A percentile compares a stretch with the other conserved stretches of the same genome.
Evolutionary conservation across 2,797 vertebrate genomes (phyloP).

Genomic region (Brotula barbata): DNA sequence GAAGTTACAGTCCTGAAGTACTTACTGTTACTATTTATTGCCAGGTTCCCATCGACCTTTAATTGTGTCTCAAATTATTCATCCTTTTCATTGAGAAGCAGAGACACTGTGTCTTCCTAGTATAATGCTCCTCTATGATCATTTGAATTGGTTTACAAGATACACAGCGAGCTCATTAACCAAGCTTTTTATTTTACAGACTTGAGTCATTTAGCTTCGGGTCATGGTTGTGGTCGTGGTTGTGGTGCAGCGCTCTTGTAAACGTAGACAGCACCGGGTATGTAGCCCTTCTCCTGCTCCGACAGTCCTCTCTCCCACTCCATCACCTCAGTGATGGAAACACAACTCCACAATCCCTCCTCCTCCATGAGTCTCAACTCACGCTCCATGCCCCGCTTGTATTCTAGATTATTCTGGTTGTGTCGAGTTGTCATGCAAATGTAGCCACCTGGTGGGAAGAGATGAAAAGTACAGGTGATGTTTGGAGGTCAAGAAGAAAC

Average conservation of each 20-base stretch:
- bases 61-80: no score
- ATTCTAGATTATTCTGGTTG: constrained; percentile 79
- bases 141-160: background rate
- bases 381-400: constrained; percentile 79
- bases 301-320: constrained; percentile 86
- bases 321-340: constrained; percentile 73
- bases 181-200: background rate
- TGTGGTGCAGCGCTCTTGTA: background rate
- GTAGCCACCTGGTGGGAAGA: constrained; percentile 80
- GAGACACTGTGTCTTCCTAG: background rate
- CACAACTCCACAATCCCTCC: constrained; percentile 75
- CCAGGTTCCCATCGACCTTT: no score
- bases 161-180: constrained; percentile 41
- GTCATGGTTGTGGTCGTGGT: background rate
- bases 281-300: constrained; percentile 77
- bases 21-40: no score
- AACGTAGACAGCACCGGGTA: background rate
- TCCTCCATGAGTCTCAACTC: constrained; percentile 76
- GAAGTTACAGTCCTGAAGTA: no score
- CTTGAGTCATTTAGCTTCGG: background rate
- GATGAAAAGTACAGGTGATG: background rate
- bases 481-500: background rate
- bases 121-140: background rate
- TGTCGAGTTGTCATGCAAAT: constrained; percentile 89
- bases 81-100: background rate